Evolutionary conservation across 2,797 vertebrate species (phyloP).

Genomic region (Neosilurus mollespiculum): DNA sequence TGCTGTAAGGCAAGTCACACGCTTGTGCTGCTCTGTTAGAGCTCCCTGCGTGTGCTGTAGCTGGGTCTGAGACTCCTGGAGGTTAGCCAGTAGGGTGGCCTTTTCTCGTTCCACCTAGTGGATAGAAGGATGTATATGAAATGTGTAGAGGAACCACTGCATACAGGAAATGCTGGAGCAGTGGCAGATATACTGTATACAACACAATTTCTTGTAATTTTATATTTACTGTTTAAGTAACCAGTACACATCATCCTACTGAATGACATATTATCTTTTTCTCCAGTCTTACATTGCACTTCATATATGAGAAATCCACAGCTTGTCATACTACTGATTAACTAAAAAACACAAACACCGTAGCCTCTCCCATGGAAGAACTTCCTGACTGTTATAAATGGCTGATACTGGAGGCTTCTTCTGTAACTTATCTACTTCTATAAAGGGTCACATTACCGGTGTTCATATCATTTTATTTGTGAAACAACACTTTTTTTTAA

Average conservation of each 20-base stretch:
- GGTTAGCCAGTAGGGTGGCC: slow-evolving; percentile 83
- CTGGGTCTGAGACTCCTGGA: slow-evolving; percentile 94
- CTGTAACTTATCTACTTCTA: background rate
- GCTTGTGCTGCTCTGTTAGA: slow-evolving; percentile 89
- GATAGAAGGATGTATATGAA: slow-evolving; percentile 42
- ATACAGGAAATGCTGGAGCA: background rate
- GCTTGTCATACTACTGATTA: background rate
- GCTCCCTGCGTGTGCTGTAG: slow-evolving; percentile 94
- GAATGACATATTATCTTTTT: background rate
- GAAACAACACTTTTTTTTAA: background rate
- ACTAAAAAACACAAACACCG: background rate
- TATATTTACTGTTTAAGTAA: background rate
- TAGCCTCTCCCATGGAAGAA: background rate
- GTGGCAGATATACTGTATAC: background rate
- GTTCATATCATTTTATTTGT: background rate
- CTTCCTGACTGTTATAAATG: background rate
- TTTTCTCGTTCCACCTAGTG: slow-evolving; percentile 94
- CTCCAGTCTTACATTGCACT: background rate
- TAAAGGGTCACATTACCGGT: background rate
- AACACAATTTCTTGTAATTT: background rate
- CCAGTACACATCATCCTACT: background rate
- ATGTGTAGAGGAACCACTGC: background rate
- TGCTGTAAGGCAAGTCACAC: slow-evolving; percentile 87
- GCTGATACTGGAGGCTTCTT: no score
- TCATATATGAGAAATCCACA: background rate